phyloP scores from a whole-genome alignment of 1,140 invertebrate genomes.

The Drosophila takahashii region DNA sequence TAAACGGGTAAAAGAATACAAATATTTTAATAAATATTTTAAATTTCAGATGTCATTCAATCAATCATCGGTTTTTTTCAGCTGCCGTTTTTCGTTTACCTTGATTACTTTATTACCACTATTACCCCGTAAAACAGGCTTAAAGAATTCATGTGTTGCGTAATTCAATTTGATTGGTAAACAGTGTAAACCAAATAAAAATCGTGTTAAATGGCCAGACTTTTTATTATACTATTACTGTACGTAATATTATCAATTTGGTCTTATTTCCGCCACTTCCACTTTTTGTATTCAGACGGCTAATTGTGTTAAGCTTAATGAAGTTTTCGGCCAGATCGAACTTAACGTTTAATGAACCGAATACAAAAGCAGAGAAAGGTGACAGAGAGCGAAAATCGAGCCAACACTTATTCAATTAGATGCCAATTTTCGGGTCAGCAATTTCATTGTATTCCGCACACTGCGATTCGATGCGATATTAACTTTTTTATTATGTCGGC shows the following conservation, averaged over 20 bases:
- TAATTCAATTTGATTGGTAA: conserved; percentile 24
- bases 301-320: conserved; percentile 49
- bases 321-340: conserved; percentile 32
- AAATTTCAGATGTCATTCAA: neutral
- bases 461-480: conserved; percentile 42
- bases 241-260: conserved; percentile 25
- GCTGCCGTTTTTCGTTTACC: neutral
- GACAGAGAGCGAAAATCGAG: conserved; percentile 27
- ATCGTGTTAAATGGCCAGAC: conserved; percentile 13
- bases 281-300: conserved; percentile 42
- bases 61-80: neutral
- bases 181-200: conserved; percentile 16
- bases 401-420: conserved; percentile 46
- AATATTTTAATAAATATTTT: neutral
- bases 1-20: conserved; percentile 2
- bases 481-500: conserved; percentile 13
- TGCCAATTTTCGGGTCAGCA: conserved; percentile 37
- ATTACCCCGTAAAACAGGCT: neutral
- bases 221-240: conserved; percentile 10
- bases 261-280: conserved; percentile 23
- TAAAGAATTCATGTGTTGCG: conserved; percentile 4
- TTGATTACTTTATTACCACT: conserved; percentile 6
- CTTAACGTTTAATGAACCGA: conserved; percentile 49
- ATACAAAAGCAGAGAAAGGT: conserved; percentile 26
- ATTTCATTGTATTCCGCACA: conserved; percentile 19